Percentiles rank a stretch among this genome's conserved stretches.
Conservation (phyloP, 2,113 vertebrate genomes). For the Psittacula cyanocephala region DNA sequence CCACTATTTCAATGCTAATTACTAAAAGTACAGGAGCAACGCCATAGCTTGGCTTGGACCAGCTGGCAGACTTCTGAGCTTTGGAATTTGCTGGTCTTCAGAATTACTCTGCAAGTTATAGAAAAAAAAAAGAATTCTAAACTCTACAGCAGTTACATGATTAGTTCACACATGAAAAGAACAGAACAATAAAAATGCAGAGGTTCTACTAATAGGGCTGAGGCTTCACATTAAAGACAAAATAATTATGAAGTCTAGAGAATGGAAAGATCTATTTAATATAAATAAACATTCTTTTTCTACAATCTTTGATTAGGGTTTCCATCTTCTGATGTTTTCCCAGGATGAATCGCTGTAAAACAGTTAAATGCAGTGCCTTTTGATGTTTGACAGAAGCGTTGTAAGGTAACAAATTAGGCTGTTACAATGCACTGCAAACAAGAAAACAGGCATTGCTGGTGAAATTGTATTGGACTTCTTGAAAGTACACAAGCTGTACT, state of each 20-base stretch:
- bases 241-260: background rate
- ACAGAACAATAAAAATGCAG: background rate
- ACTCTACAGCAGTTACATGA: background rate
- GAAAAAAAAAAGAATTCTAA: background rate
- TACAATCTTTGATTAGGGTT: background rate
- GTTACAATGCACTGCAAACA: background rate
- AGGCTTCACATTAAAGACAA: background rate
- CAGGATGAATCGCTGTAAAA: background rate
- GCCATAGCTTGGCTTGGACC: background rate
- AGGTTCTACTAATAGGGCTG: background rate
- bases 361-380: background rate
- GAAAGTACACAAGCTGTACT: background rate
- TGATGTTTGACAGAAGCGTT: background rate
- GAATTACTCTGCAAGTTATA: background rate
- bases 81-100: background rate
- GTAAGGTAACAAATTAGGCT: background rate
- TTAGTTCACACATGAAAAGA: background rate
- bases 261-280: background rate
- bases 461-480: background rate
- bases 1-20: background rate
- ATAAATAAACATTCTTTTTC: background rate
- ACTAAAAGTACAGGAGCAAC: background rate
- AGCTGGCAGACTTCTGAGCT: conserved; percentile 14
- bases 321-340: background rate
- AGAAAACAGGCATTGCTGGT: background rate